phyloP scores from a whole-genome alignment of 2,113 vertebrate species.

The Oryzias javanicus region DNA sequence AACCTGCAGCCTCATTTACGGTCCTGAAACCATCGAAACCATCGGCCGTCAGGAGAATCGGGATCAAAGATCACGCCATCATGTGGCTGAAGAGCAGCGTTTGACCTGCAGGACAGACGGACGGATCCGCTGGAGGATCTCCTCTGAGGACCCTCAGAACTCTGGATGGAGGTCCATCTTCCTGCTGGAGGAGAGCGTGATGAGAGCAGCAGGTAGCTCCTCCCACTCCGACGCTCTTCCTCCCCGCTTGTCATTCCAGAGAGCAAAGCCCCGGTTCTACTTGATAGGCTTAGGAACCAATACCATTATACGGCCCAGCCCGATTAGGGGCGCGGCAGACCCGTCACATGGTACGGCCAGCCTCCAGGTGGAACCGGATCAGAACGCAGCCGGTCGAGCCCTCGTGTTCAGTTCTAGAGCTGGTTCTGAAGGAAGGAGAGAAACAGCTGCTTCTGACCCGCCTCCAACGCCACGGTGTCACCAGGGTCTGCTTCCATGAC shows the following conservation, averaged over 20 bases:
- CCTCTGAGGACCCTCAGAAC: no score
- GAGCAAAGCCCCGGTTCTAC: slow-evolving; percentile 51
- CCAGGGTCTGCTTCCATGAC: slow-evolving; percentile 20
- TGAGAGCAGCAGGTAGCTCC: slow-evolving; percentile 23
- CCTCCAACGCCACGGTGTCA: no score
- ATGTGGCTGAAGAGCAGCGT: no score
- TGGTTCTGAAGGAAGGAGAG: slow-evolving; percentile 3
- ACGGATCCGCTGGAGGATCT: no score
- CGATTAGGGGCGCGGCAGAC: slow-evolving; percentile 56
- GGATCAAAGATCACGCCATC: no score
- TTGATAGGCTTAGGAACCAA: slow-evolving; percentile 63
- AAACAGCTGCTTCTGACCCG: slow-evolving; percentile 2
- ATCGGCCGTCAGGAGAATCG: no score
- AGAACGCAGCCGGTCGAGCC: not conserved
- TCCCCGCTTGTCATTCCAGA: slow-evolving; percentile 31
- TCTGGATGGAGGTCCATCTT: no score
- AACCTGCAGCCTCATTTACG: no score
- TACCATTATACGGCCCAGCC: slow-evolving; percentile 59
- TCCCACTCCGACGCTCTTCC: slow-evolving; percentile 20
- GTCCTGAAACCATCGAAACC: no score
- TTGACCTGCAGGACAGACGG: no score
- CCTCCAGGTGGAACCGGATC: slow-evolving; percentile 24
- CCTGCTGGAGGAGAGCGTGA: no score
- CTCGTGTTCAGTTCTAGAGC: no score
- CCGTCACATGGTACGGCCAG: slow-evolving; percentile 22